Evolutionary conservation across 2,113 vertebrate genomes (phyloP), one percentile per base, ranked within the genome.

Genomic region (Rattus norvegicus): DNA sequence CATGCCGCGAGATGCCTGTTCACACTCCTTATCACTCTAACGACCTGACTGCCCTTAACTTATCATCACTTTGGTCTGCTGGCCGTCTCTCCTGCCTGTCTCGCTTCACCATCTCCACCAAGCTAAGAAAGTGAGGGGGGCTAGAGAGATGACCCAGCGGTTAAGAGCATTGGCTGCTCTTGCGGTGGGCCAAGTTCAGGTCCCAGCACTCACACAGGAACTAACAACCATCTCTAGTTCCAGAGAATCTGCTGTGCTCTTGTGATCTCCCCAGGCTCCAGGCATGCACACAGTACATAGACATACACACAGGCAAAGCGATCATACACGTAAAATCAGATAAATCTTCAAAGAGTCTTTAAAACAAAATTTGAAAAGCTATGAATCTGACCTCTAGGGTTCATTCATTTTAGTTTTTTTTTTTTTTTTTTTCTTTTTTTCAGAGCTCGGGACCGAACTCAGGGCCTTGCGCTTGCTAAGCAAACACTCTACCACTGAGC

Each of bases 1-100:
- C 11, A 47, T 1, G 17, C 36, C 19, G 36, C 7, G 6, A 2
- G 10, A 7, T 9, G 43, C 19, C 2, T 5, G 28, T 24, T 70
- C 16, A 59, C n/a, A 8, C 19, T 56, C 54, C 33, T 43, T 83
- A 4, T 73, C n/a, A 22, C 20, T 22, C 3, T 54, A 16, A 43
- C 36, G 28, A 20, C 56, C 9, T 33, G 36, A 47, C 20, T 16
- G 12, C 11, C 69, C 81, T 61, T 73, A 26, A 49, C n/a, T 17
- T 61, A 11, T 22, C 36, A 30, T 33, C 77, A 81, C 16, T 59
- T n/a, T 56, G 49, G 17, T 70, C 90, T 56, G 63, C 63, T 81
- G 76, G 4, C 30, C 36, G 8, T 56, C 16, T 56, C 63, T 19
- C 61, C 90, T 43, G 76, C 10, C 36, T 39, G 26, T 70, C 63